Percentiles rank a stretch among this genome's conserved stretches.
Evolutionary conservation across 2,113 vertebrate species (phyloP).

Genomic region (Pangasianodon gigas): DNA sequence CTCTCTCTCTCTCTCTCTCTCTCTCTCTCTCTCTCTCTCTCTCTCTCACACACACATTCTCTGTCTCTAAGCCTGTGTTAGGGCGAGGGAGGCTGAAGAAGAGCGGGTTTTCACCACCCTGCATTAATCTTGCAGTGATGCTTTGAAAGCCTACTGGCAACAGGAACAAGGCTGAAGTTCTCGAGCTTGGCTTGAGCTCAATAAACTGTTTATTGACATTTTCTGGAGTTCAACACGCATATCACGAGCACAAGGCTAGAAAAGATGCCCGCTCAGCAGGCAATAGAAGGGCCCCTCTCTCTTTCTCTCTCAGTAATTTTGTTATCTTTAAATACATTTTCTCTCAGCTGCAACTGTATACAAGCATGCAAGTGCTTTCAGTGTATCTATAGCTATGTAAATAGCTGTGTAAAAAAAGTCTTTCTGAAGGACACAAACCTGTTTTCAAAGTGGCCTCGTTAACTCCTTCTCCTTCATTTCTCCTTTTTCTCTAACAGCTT

Average conservation of each 20-base stretch:
- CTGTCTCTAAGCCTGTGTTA: conserved; percentile 15
- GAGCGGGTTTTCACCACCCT: conserved; percentile 34
- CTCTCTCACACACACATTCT: background rate
- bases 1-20: background rate
- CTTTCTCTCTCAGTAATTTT: background rate
- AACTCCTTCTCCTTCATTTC: conserved; percentile 26
- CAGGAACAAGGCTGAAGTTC: conserved; percentile 60
- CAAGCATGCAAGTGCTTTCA: background rate
- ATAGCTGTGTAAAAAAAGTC: background rate
- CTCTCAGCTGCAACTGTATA: background rate
- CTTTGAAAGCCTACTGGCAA: conserved; percentile 58
- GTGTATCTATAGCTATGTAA: background rate
- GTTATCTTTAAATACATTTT: background rate
- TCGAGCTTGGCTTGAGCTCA: conserved; percentile 60
- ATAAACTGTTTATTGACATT: conserved; percentile 75
- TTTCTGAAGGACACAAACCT: conserved; percentile 21
- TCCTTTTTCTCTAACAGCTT: conserved; percentile 28
- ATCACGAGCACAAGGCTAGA: conserved; percentile 38
- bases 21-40: background rate
- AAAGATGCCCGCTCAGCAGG: conserved; percentile 64
- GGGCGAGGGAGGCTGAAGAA: background rate
- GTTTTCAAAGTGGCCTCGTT: conserved; percentile 34
- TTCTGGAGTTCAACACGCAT: conserved; percentile 65
- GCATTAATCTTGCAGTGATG: conserved; percentile 49
- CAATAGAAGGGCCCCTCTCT: conserved; percentile 48